phyloP scores from a whole-genome alignment of 2,113 vertebrate genomes.

The Rhipidura dahli region DNA sequence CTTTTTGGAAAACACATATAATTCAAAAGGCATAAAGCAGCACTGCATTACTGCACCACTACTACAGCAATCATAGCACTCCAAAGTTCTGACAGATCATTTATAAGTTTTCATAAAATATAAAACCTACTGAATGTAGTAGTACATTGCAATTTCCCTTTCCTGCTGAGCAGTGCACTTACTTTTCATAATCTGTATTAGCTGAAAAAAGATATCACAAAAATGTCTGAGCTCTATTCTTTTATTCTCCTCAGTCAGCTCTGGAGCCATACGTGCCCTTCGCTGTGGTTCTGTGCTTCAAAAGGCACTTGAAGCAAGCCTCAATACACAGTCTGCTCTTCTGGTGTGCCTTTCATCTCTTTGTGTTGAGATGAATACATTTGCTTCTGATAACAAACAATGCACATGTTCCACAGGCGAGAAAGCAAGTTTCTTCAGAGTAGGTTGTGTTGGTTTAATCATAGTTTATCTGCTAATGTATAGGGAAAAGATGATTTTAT shows the following conservation, averaged over 20 bases:
- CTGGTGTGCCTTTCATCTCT: background rate
- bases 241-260: background rate
- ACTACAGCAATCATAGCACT: background rate
- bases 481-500: background rate
- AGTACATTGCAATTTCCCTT: background rate
- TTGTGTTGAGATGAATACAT: background rate
- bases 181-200: background rate
- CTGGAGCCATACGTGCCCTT: background rate
- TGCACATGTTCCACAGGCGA: background rate
- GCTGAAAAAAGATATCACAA: background rate
- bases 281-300: background rate
- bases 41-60: background rate
- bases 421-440: background rate
- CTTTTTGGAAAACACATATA: background rate
- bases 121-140: background rate
- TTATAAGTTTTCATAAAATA: background rate
- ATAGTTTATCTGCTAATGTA: background rate
- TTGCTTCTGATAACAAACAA: background rate
- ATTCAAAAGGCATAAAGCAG: background rate
- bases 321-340: background rate
- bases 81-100: background rate
- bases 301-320: background rate
- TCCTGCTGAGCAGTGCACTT: background rate
- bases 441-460: background rate
- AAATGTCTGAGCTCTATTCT: background rate